Percentiles rank a stretch among this genome's conserved stretches.
phyloP scores from a whole-genome alignment of 2,888 invertebrate species.

The Oxystoma pomonae region DNA sequence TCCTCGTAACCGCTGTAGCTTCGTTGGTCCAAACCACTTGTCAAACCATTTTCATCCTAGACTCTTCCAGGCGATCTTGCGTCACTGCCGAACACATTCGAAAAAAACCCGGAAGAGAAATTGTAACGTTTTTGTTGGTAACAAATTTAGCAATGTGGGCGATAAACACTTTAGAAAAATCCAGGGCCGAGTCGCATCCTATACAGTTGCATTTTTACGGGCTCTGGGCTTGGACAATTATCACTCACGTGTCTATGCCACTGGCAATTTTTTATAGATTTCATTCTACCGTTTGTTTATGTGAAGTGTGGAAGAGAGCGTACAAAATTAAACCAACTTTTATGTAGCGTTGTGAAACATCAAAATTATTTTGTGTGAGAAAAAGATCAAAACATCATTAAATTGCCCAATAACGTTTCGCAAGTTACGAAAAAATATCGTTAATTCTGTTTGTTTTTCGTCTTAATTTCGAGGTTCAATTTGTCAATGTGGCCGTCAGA shows the following conservation, averaged over 20 bases:
- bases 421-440: too few species aligned
- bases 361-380: too few species aligned
- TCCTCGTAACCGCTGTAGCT: constrained; percentile 67
- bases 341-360: constrained; percentile 32
- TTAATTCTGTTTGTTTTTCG: too few species aligned
- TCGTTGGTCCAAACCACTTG: constrained; percentile 74
- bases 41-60: constrained; percentile 75
- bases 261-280: constrained; percentile 87
- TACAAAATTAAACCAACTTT: constrained; percentile 67
- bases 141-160: constrained; percentile 84
- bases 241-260: constrained; percentile 86
- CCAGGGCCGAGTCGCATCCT: constrained; percentile 76
- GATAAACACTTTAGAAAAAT: constrained; percentile 80
- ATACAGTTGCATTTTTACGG: constrained; percentile 80
- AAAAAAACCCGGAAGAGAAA: constrained; percentile 77
- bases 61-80: constrained; percentile 71
- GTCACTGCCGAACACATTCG: constrained; percentile 65
- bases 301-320: constrained; percentile 88
- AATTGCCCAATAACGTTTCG: too few species aligned
- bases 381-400: too few species aligned
- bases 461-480: too few species aligned
- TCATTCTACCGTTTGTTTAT: constrained; percentile 87
- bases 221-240: constrained; percentile 87
- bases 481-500: too few species aligned
- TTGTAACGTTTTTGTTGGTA: constrained; percentile 77